phyloP scores from a whole-genome alignment of 1,140 invertebrate genomes.

The Heliothis virescens region DNA sequence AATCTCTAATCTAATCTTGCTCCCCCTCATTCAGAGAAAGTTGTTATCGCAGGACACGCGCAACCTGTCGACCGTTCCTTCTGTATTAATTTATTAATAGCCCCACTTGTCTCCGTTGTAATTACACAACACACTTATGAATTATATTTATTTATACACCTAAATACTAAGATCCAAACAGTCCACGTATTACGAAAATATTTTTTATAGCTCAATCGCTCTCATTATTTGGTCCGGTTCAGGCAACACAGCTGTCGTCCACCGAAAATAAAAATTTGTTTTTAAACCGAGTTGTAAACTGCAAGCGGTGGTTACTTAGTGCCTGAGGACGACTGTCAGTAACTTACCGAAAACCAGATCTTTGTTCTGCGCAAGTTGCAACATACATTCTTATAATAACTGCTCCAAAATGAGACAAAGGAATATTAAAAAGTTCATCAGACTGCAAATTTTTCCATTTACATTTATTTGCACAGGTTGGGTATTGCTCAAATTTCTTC shows the following conservation, averaged over 20 bases:
- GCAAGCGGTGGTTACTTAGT: conserved; percentile 10
- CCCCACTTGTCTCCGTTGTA: conserved; percentile 37
- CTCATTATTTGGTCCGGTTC: conserved; percentile 18
- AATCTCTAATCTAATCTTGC: conserved; percentile 69
- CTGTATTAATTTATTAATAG: conserved; percentile 40
- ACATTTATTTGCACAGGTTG: conserved; percentile 17
- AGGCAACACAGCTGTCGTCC: conserved; percentile 28
- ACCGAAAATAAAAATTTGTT: conserved; percentile 23
- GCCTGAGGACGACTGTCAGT: neutral
- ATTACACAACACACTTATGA: conserved; percentile 57
- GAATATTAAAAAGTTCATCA: conserved; percentile 12
- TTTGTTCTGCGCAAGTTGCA: conserved; percentile 7
- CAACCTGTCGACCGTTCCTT: conserved; percentile 32
- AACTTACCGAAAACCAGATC: conserved; percentile 30
- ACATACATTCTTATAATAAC: neutral
- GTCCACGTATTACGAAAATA: neutral
- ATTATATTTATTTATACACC: conserved; percentile 28
- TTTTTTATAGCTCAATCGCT: conserved; percentile 6
- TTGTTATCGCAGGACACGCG: conserved; percentile 58
- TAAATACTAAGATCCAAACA: neutral
- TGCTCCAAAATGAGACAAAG: conserved; percentile 18
- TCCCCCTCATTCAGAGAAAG: conserved; percentile 77
- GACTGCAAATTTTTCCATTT: conserved; percentile 10
- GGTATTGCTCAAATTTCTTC: neutral
- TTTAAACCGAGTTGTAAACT: conserved; percentile 24